Evolutionary conservation across 2,113 vertebrate genomes (phyloP).

Genomic region (Carassius carassius): DNA sequence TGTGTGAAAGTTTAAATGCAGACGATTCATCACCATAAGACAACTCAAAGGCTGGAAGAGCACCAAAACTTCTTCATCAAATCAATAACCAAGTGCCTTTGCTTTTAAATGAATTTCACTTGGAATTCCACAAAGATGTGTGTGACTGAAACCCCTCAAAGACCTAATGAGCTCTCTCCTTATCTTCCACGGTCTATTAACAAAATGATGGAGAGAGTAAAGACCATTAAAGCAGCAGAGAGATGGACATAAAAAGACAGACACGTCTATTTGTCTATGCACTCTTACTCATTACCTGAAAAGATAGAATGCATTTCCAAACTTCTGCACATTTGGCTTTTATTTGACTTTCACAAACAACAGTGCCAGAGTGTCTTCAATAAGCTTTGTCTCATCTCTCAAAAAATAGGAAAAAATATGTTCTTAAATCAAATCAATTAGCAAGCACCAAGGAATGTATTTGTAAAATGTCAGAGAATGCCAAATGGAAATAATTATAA

Average conservation of each 20-base stretch:
- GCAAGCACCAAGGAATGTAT: constrained; percentile 44
- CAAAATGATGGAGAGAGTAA: constrained; percentile 17
- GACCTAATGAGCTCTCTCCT: constrained; percentile 38
- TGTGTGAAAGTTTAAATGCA: constrained; percentile 10
- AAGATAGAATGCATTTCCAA: neutral
- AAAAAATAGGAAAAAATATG: neutral
- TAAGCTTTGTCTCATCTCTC: neutral
- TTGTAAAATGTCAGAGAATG: constrained; percentile 59
- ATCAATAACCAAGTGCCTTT: constrained; percentile 27
- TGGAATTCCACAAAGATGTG: constrained; percentile 24
- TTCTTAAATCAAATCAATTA: constrained; percentile 51
- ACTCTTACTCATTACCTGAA: neutral
- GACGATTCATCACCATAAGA: constrained; percentile 20
- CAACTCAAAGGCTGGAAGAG: neutral
- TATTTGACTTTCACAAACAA: constrained; percentile 1
- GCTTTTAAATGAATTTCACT: constrained; percentile 42
- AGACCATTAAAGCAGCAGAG: constrained; percentile 29
- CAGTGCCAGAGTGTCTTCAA: neutral
- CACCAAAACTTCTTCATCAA: constrained; percentile 12
- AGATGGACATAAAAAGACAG: constrained; percentile 16
- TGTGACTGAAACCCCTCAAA: constrained; percentile 22
- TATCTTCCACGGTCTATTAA: constrained; percentile 42
- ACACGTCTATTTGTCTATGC: constrained; percentile 14
- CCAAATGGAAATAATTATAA: constrained; percentile 40
- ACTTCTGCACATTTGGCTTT: neutral